Evolutionary conservation across 2,797 vertebrate genomes (phyloP).

Genomic region (Pseudotriccus pelzelni): DNA sequence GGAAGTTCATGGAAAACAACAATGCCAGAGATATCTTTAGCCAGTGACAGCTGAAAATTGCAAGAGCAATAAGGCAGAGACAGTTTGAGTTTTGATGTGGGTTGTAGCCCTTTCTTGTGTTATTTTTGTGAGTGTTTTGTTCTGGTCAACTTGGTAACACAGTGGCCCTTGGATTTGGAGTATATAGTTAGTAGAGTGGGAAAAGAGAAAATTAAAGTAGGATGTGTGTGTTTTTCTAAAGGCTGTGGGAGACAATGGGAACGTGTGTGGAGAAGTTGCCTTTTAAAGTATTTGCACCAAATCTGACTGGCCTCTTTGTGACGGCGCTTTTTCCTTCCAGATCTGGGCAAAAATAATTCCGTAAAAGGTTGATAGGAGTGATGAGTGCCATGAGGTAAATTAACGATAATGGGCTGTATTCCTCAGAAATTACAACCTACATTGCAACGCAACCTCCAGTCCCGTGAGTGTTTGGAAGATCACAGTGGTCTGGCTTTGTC

Average conservation of each 20-base stretch:
- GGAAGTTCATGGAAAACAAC: constrained; percentile 17
- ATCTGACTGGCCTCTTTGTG: background rate
- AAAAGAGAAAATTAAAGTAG: background rate
- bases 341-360: background rate
- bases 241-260: background rate
- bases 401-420: background rate
- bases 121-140: constrained; percentile 40
- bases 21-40: constrained; percentile 40
- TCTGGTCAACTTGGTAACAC: constrained; percentile 36
- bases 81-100: constrained; percentile 44
- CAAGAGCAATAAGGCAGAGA: background rate
- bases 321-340: background rate
- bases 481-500: constrained; percentile 9
- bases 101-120: constrained; percentile 6
- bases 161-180: background rate
- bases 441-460: background rate
- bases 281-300: background rate
- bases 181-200: background rate
- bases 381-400: background rate
- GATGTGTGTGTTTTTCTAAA: background rate
- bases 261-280: background rate
- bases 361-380: background rate
- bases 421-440: constrained; percentile 4
- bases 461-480: background rate
- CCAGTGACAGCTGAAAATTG: constrained; percentile 25